Conservation (phyloP, 2,888 invertebrate genomes). For the Dyspetes luteomarginatus region DNA sequence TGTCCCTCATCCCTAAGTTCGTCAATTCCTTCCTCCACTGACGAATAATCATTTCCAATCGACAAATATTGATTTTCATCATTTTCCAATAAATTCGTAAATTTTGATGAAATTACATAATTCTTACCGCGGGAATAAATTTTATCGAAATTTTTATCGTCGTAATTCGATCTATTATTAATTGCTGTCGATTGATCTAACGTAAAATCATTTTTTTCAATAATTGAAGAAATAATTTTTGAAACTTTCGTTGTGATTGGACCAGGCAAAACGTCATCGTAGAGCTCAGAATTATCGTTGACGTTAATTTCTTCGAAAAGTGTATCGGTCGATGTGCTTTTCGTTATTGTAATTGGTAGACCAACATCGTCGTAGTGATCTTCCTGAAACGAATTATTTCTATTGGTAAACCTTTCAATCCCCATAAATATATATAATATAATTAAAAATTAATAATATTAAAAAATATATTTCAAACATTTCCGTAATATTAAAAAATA, state of each 20-base stretch:
- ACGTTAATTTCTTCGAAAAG: conserved; percentile 5
- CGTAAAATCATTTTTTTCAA: not conserved
- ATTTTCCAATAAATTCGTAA: conserved; percentile 10
- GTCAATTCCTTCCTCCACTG: conserved; percentile 69
- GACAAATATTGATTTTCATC: conserved; percentile 66
- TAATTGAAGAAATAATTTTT: conserved; percentile 24
- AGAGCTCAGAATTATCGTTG: conserved; percentile 49
- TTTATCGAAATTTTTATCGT: conserved; percentile 34
- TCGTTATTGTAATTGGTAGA: conserved; percentile 23
- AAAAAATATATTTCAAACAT: too few relatives aligned
- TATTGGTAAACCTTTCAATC: too few relatives aligned
- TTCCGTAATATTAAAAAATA: too few relatives aligned
- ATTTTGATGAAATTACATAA: not conserved
- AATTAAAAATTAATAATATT: too few relatives aligned
- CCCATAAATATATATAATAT: not conserved
- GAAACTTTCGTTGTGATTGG: conserved; percentile 34
- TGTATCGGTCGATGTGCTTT: not conserved
- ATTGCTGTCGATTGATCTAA: not conserved
- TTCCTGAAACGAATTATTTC: conserved; percentile 57
- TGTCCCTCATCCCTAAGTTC: conserved; percentile 66
- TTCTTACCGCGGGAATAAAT: conserved; percentile 28
- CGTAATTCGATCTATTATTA: not conserved
- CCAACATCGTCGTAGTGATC: conserved; percentile 69
- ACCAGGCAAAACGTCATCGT: conserved; percentile 74
- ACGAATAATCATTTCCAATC: conserved; percentile 73